Base-by-base conservation (phyloP, 2,888 invertebrate species). In the Cephus sareptanus region DNA sequence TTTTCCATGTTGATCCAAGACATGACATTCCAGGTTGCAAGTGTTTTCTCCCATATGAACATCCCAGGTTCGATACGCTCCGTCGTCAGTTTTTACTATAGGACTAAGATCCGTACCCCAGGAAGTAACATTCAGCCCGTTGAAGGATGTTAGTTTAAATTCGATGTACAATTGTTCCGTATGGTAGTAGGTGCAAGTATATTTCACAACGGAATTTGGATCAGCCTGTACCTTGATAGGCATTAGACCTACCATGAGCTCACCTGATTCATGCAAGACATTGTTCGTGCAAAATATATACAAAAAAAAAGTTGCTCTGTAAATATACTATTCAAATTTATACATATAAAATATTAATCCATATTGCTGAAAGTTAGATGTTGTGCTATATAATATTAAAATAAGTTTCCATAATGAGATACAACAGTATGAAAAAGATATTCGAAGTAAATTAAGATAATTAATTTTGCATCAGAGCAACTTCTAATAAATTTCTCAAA, bases 131-230 rank as follows among this genome's bases (percentile, higher is more conserved):
- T 87, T 85, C 34, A 81, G 75, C 33, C 83, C 85, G 75, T 83
- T 76, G 80, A 81, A 83, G 68, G 85, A 80, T 40, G 83, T 84
- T 79, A 92, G 88, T 84, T 88, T 86, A 84, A 93, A 92, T 82
- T 91, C 86, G 83, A 93, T 92, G 81, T 89, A 85, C 85, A 92
- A 87, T 74, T 80, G 82, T 74, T 92, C 90, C 76, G 87, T 83
- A 84, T 92, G 92, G 79, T 91, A 87, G 88, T 93, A 94, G 80
- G 92, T 92, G 90, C 94, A 94, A 80, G 90, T 92, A 87, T 94
- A 92, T 80, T 84, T 85, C 79, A 93, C 91, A 81, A 87, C 82
- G 74, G 90, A 87, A 79, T 92, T 92, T 71, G 92, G 89, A 71
- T 91, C 87, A 73, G 91, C 91, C 73, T 86, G 85, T 76, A 92